A percentile compares a stretch with the other conserved stretches of the same genome.
Conservation (phyloP, 2,888 invertebrate species). For the Eupithecia centaureata region DNA sequence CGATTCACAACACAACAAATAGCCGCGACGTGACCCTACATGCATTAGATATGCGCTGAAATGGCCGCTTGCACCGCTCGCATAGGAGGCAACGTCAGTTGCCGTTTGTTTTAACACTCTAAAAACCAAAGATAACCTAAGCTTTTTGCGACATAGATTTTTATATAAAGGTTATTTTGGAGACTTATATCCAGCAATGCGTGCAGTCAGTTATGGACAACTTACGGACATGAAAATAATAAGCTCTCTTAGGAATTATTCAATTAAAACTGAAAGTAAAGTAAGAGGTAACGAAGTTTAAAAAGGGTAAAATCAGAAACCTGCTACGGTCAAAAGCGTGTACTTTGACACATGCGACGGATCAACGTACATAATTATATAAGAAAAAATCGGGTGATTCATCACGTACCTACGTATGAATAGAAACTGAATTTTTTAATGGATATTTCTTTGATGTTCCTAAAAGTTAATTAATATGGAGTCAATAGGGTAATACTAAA, state of each 20-base stretch:
- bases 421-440: too few relatives aligned
- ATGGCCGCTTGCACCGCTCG: background rate
- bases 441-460: too few relatives aligned
- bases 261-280: too few relatives aligned
- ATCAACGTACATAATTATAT: background rate
- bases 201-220: background rate
- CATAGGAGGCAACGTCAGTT: background rate
- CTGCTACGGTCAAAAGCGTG: background rate
- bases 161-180: background rate
- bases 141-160: background rate
- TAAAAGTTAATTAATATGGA: too few relatives aligned
- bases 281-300: background rate
- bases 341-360: background rate
- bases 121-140: background rate
- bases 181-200: background rate
- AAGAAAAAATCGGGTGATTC: too few relatives aligned
- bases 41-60: conserved; percentile 1
- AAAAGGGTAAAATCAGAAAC: background rate
- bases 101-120: background rate
- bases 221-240: too few relatives aligned
- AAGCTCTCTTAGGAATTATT: too few relatives aligned
- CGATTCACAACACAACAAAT: background rate
- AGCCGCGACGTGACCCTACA: conserved; percentile 1
- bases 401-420: too few relatives aligned
- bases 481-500: too few relatives aligned